Percentiles rank a stretch among this genome's conserved stretches.
Evolutionary conservation across 2,888 invertebrate genomes (phyloP).

Genomic region (Cheiracanthium punctorium): DNA sequence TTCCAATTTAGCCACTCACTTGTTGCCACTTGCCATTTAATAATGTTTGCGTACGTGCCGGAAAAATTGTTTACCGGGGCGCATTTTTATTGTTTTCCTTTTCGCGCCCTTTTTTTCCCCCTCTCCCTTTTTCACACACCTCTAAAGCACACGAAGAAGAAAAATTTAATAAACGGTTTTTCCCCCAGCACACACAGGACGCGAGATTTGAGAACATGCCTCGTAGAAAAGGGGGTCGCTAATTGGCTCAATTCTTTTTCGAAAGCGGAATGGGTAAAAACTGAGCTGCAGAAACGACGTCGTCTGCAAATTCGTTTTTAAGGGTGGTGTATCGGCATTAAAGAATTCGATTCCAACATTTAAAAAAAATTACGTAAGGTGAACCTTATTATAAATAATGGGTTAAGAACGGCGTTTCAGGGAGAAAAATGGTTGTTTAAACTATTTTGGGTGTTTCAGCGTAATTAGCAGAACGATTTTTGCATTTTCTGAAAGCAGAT

Average conservation of each 20-base stretch:
- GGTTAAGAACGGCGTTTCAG: not conserved
- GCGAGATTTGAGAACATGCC: not conserved
- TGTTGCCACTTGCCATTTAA: slow-evolving; percentile 19
- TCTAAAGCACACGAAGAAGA: not conserved
- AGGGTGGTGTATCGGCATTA: not conserved
- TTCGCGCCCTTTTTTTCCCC: not conserved
- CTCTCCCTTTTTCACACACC: not conserved
- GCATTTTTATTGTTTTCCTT: not conserved
- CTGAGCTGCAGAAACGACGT: not conserved
- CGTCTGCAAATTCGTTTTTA: slow-evolving; percentile 10
- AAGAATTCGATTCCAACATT: not conserved
- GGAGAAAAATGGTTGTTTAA: no score
- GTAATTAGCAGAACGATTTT: no score
- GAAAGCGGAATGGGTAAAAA: not conserved
- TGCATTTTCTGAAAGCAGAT: no score
- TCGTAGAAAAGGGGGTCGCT: not conserved
- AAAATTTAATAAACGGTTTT: slow-evolving; percentile 21
- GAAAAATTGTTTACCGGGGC: slow-evolving; percentile 23
- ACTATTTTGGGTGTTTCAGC: no score
- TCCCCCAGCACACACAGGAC: not conserved
- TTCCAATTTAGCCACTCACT: slow-evolving; percentile 37
- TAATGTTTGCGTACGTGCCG: slow-evolving; percentile 29
- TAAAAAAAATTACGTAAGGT: not conserved
- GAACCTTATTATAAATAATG: not conserved
- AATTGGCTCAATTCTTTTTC: slow-evolving; percentile 23